These are phyloP conservation scores for Acanthopleura granulata DNA, from an alignment of 2,888 invertebrate species.

Conservation along the genomic window DNA sequence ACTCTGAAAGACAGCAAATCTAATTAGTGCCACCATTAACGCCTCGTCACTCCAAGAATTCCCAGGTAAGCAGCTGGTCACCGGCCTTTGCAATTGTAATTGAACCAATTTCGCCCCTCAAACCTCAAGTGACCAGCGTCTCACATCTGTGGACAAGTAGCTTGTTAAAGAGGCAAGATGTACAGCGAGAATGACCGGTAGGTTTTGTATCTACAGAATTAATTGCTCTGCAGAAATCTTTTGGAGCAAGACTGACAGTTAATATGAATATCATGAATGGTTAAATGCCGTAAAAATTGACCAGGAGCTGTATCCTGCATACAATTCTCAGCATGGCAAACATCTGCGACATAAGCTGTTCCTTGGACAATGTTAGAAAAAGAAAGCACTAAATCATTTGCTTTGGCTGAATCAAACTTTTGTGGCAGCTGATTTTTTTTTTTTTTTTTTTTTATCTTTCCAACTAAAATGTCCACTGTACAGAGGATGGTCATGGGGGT, in stretches of 20 bases:
- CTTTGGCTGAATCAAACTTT: no score
- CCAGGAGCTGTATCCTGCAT: no score
- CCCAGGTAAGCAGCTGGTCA: constrained; percentile 11
- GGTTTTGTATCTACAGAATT: neutral
- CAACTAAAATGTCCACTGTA: no score
- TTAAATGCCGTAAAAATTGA: neutral
- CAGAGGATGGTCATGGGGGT: no score
- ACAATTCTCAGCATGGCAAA: no score
- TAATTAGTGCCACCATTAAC: constrained; percentile 1
- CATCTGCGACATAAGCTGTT: no score
- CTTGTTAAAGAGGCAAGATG: neutral
- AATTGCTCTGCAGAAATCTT: neutral
- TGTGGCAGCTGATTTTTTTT: no score
- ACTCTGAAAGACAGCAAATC: neutral
- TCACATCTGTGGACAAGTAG: neutral
- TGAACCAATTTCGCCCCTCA: constrained; percentile 2
- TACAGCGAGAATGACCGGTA: neutral
- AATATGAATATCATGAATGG: constrained; percentile 1
- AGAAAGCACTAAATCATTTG: no score
- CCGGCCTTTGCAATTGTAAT: constrained; percentile 3
- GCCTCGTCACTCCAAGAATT: neutral
- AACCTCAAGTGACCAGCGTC: neutral
- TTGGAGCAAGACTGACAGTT: neutral
- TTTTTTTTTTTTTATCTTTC: no score
- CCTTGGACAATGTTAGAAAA: no score